Base-by-base conservation (phyloP, 1,140 invertebrate genomes). In the Drosophila rhopaloa region DNA sequence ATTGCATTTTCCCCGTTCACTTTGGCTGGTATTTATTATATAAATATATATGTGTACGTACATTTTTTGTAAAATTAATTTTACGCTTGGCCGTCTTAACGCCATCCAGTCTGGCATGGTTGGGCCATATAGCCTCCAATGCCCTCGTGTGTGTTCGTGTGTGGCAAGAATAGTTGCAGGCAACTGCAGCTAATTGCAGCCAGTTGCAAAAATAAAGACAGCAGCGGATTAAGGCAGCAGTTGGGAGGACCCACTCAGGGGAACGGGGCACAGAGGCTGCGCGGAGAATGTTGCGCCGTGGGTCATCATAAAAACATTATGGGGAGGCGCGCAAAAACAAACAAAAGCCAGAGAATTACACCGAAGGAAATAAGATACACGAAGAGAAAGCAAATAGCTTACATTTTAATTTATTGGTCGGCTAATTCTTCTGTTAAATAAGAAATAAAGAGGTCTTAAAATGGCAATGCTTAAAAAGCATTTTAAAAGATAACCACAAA, bases 291-390 rank as follows among this genome's bases (percentile, higher is more conserved):
- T 58, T 81, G 67, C 62, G 79, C 78, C 82, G 70, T 83, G 79
- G 83, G 83, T 86, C 83, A 86, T 86, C 83, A 86, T 86, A 86
- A 88, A 88, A 88, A 83, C 83, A 86, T 86, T 86, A 86, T 86
- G 83, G 83, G 62, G 47, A 78, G 81, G 60, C 77, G 67, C 73
- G 61, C 56, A 74, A 75, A 75, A 83, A 70, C 79, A 88, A 88
- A 79, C 71, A 88, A 79, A 55, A 72, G 51, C 59, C 48, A 46
- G 61, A 35, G 53, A 47, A 14, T 13, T 60, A 37, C 61, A 65
- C 56, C 7, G 29, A 29, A 53, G 50, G 50, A 53, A 53, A 53
- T 35, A 16, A 13, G 50, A 32, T 37, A 37, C 47, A 51, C 40
- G 35, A 19, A 29, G 10, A 19, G 32, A 55, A 75, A 74, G 59